Evolutionary conservation across 2,113 vertebrate genomes (phyloP).

Genomic region (Gavia stellata): DNA sequence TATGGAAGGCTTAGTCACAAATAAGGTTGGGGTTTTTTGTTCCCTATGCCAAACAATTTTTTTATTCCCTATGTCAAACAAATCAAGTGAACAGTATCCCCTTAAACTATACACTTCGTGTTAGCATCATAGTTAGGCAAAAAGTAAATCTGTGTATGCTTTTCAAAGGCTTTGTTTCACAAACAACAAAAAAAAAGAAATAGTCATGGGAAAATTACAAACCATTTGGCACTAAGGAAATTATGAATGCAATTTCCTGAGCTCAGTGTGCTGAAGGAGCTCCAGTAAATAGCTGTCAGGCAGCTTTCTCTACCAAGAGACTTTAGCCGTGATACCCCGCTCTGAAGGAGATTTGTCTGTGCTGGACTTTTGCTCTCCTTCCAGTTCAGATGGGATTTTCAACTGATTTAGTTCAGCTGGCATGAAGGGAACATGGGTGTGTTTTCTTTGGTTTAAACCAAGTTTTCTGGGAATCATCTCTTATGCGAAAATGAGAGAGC

Average conservation of each 20-base stretch:
- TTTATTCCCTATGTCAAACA: neutral
- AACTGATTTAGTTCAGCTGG: neutral
- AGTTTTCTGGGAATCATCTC: neutral
- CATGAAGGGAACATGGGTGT: neutral
- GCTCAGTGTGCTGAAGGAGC: constrained; percentile 13
- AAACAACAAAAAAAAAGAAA: neutral
- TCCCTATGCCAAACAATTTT: neutral
- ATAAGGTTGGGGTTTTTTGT: neutral
- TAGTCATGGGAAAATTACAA: constrained; percentile 28
- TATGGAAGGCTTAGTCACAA: neutral
- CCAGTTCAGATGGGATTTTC: neutral
- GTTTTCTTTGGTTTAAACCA: neutral
- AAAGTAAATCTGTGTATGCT: neutral
- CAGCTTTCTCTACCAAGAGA: neutral
- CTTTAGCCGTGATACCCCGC: neutral
- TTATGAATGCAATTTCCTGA: constrained; percentile 62
- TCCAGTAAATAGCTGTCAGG: constrained; percentile 3
- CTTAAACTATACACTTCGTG: rapidly evolving
- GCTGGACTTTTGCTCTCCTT: neutral
- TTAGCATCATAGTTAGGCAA: neutral
- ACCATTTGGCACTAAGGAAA: constrained; percentile 20
- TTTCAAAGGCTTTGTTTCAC: neutral
- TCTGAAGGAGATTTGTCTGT: neutral
- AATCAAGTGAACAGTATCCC: neutral
- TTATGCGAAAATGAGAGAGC: neutral